Evolutionary conservation across 1,140 invertebrate species (phyloP), one percentile per base, ranked within the genome.

Genomic region (Drosophila nebulosa): DNA sequence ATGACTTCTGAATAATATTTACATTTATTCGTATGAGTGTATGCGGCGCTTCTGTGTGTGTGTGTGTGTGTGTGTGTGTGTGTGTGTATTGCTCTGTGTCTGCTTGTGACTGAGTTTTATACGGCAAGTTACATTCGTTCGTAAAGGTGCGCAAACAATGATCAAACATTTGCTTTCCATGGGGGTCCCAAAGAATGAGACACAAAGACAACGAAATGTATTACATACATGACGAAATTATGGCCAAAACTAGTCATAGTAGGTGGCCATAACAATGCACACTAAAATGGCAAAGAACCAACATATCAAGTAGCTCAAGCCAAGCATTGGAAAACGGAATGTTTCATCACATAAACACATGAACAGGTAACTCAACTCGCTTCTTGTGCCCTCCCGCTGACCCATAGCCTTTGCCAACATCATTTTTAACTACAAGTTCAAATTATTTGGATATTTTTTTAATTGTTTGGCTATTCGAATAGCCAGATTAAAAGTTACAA

Each of bases 1-100:
- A 79, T 75, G 74, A 61, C 52, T 79, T 84, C 79, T 80, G 80
- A 84, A 84, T 84, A 84, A 79, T 80, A 84, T 84, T 84, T 84
- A 84, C 80, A 85, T 85, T 84, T 67, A 67, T 57, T 68, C 60
- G 32, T 35, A 30, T 36, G 22, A 52, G 59, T 59, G 35, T 62
- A 52, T 51, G 26, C n/a, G n/a, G n/a, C n/a, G n/a, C n/a, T n/a
- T n/a, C n/a, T 63, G 53, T 74, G 55, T 42, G 24, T 64, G 56
- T 62, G 63, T 69, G 51, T 46, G n/a, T 22, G 46, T 42, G 63
- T 63, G 51, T 42, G 46, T 63, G 53, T 74, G 55, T 42, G 24
- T 64, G 56, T 62, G 63, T 69, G 51, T 46, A n/a, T n/a, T n/a
- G n/a, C n/a, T n/a, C n/a, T n/a, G n/a, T n/a, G n/a, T n/a, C n/a